Evolutionary conservation across 2,888 invertebrate genomes (phyloP), one percentile per base, ranked within the genome.

Genomic region (Polymixis lichenea): DNA sequence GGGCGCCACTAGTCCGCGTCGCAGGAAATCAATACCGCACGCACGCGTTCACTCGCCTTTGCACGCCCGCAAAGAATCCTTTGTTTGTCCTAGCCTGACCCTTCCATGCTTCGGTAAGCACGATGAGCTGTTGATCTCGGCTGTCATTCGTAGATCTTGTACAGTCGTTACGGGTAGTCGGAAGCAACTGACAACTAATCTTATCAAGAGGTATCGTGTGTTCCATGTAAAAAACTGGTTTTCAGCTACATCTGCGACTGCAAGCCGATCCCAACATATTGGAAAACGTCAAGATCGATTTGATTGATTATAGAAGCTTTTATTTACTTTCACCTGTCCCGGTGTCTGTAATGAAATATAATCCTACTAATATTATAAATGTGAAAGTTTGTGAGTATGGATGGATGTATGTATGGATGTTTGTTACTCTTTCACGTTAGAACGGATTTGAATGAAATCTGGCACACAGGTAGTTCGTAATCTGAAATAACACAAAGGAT

Each of bases 21-120:
- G 43, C 43, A 61, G 38, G 64, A 77, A 85, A 85, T 86, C 85
- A 86, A 85, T 85, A 85, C 82, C 22, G 22, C 65, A 75, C 86
- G 87, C 87, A 87, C 87, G 83, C 85, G 72, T 70, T 64, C 46
- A 28, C 28, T 43, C 62, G 58, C 19, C 17, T 32, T 13, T 38
- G 62, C 25, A n/a, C 25, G 61, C 76, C 60, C 76, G 43, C 56
- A n/a, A 53, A 28, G 7, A 19, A 46, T 80, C 53, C 81, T 85
- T 81, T 81, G 69, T 81, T 80, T 56, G 46, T 55, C 19, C 8
- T 43, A 2, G 11, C 22, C 22, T 32, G 3, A 22, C 3, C 11
- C 22, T 0, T 60, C 32, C 22, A 9, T 60, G 60, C 22, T 32
- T 60, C 60, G 32, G 22, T 13, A 60, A 11, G 19, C 22, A 32